Conservation (phyloP, 2,888 invertebrate species). For the Synanthedon tipuliformis region DNA sequence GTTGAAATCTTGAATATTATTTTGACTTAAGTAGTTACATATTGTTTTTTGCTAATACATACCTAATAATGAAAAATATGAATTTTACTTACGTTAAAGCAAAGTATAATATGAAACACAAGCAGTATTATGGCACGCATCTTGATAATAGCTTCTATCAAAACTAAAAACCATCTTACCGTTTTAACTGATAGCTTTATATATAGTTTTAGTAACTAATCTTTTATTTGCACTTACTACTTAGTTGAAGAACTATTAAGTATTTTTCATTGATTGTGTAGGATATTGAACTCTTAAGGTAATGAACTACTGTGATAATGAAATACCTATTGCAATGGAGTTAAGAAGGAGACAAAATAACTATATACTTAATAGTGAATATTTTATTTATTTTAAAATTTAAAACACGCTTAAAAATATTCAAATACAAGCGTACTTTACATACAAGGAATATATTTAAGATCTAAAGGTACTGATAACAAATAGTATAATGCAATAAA, state of each 20-base stretch:
- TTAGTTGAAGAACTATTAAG: background rate
- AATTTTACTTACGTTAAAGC: background rate
- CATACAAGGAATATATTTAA: no score
- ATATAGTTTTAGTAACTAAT: background rate
- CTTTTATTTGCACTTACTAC: constrained; percentile 1
- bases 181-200: background rate
- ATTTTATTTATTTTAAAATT: no score
- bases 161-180: background rate
- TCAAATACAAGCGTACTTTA: no score
- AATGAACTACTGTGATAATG: constrained; percentile 4
- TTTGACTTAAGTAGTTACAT: constrained; percentile 1
- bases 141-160: background rate
- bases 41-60: background rate
- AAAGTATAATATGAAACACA: background rate
- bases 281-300: constrained; percentile 7
- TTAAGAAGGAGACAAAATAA: background rate
- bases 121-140: background rate
- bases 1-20: background rate
- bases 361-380: no score
- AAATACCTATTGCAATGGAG: background rate
- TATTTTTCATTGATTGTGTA: constrained; percentile 1
- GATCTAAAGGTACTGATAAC: no score
- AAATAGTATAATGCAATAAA: no score
- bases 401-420: no score
- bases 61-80: background rate